phyloP scores from a whole-genome alignment of 1,140 invertebrate species.

The Artemia franciscana region DNA sequence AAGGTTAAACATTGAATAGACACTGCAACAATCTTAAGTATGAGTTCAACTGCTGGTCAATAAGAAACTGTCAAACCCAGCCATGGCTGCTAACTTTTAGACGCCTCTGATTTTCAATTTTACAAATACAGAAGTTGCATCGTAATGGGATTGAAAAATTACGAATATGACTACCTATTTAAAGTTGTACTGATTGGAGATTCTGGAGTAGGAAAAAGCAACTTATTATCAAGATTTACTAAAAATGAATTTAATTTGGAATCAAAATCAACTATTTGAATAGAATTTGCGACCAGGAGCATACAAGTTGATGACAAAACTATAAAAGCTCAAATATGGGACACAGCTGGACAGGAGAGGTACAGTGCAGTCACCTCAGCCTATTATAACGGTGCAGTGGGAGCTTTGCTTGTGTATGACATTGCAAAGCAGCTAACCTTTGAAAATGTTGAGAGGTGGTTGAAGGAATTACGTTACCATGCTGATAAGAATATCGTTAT shows the following conservation, averaged over 20 bases:
- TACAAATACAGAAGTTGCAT: no score
- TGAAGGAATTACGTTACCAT: constrained; percentile 77
- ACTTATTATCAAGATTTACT: no score
- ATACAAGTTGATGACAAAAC: constrained; percentile 94
- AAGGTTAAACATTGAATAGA: no score
- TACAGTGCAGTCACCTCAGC: constrained; percentile 95
- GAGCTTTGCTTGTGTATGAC: no score
- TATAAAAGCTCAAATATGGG: no score
- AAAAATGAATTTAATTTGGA: no score
- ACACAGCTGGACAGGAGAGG: constrained; percentile 94
- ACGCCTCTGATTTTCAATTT: no score
- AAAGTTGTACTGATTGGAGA: constrained; percentile 95
- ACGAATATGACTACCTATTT: constrained; percentile 27
- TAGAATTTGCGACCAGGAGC: constrained; percentile 97
- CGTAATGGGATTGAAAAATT: neutral
- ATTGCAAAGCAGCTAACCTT: constrained; percentile 98
- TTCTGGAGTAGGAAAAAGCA: no score
- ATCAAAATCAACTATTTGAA: constrained; percentile 99
- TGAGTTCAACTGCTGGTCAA: no score
- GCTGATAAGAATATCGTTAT: constrained; percentile 94
- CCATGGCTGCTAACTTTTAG: no score
- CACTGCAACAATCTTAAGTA: no score
- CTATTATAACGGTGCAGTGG: constrained; percentile 89
- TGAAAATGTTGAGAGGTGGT: constrained; percentile 97
- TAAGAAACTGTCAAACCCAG: no score